Evolutionary conservation across 2,113 vertebrate genomes (phyloP).

Genomic region (Colinus virginianus): DNA sequence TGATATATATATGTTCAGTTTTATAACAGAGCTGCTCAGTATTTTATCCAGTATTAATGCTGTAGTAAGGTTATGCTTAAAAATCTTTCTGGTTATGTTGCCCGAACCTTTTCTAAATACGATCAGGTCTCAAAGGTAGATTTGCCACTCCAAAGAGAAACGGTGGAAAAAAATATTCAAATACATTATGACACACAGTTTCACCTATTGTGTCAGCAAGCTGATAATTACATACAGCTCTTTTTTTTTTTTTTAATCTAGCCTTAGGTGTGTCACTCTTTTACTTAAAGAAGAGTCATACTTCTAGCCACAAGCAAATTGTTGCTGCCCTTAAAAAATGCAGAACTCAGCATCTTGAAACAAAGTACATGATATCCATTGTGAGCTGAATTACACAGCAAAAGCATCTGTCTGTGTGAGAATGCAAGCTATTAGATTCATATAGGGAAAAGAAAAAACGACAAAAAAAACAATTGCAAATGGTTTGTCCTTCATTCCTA

Average conservation of each 20-base stretch:
- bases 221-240: conserved; percentile 51
- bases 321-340: conserved; percentile 64
- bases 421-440: not conserved
- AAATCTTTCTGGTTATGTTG: not conserved
- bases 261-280: conserved; percentile 75
- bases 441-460: not conserved
- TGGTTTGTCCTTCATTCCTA: not conserved
- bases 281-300: conserved; percentile 70
- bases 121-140: not conserved
- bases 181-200: conserved; percentile 73
- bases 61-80: not conserved
- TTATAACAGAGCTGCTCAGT: not conserved
- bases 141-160: conserved; percentile 51
- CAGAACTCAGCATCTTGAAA: conserved; percentile 60
- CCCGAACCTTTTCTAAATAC: not conserved
- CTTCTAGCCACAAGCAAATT: conserved; percentile 70
- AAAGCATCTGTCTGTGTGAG: not conserved
- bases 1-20: not conserved
- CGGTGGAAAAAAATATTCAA: conserved; percentile 40
- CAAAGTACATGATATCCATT: conserved; percentile 41
- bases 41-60: not conserved
- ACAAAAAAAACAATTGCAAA: not conserved
- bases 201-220: conserved; percentile 77
- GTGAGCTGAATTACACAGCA: conserved; percentile 29
- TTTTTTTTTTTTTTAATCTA: conserved; percentile 61